These are phyloP conservation scores for Heliconius ismenius DNA, from an alignment of 2,888 invertebrate species.

Conservation along the genomic window DNA sequence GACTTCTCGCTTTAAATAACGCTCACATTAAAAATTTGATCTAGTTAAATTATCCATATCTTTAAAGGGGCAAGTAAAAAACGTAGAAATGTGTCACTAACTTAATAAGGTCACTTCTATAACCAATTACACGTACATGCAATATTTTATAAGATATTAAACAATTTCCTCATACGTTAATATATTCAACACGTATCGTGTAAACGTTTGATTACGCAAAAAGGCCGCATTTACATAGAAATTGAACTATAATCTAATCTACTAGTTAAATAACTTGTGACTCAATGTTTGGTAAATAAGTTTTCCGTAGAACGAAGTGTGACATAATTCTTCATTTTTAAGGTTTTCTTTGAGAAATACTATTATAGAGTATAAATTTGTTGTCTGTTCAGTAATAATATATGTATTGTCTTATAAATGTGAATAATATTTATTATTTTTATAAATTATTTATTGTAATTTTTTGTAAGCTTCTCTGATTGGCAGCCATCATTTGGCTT, in stretches of 20 bases:
- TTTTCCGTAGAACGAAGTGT: no score
- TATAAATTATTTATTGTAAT: no score
- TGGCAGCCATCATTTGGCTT: no score
- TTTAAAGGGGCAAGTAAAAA: not conserved
- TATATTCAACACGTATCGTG: not conserved
- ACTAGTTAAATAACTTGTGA: conserved; percentile 9
- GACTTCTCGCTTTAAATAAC: not conserved
- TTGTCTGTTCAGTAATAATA: no score
- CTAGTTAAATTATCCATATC: not conserved
- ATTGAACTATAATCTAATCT: conserved; percentile 7
- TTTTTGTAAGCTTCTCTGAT: no score
- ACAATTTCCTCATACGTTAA: not conserved
- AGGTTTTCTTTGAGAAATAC: no score
- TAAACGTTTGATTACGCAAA: not conserved
- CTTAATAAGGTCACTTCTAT: not conserved
- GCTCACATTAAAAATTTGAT: not conserved
- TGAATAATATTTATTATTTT: no score
- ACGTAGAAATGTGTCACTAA: not conserved
- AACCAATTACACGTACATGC: not conserved
- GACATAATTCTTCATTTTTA: no score
- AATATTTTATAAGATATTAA: not conserved
- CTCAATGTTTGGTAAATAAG: not conserved
- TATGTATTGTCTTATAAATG: no score
- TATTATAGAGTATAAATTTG: no score
- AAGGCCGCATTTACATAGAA: not conserved